Percentiles rank a stretch among this genome's conserved stretches.
Evolutionary conservation across 2,888 invertebrate species (phyloP).

Genomic region (Perizoma affinitatum): DNA sequence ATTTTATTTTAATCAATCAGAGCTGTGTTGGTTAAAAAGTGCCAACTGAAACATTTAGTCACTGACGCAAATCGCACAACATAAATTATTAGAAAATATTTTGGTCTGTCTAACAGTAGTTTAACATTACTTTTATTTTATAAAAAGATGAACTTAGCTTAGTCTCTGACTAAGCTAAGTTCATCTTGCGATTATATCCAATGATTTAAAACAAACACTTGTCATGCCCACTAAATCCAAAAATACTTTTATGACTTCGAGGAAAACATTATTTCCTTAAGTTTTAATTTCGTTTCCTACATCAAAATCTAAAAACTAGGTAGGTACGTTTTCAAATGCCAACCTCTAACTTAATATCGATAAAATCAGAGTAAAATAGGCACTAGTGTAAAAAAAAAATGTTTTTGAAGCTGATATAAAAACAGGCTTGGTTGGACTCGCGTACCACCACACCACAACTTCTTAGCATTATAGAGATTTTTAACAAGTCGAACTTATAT

Average conservation of each 20-base stretch:
- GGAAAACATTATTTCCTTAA: conserved; percentile 10
- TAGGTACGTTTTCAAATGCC: no score
- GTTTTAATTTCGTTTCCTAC: conserved; percentile 1
- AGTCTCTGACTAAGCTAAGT: conserved; percentile 41
- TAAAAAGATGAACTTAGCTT: no score
- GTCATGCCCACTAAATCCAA: conserved; percentile 20
- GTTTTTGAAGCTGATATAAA: no score
- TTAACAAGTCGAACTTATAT: no score
- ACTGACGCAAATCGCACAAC: conserved; percentile 57
- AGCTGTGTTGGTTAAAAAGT: background rate
- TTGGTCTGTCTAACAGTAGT: conserved; percentile 46
- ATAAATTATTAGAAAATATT: conserved; percentile 55
- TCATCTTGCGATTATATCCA: conserved; percentile 26
- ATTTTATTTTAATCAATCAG: background rate
- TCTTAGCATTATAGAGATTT: no score
- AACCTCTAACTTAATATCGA: no score
- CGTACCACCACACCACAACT: no score
- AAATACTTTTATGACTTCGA: conserved; percentile 24
- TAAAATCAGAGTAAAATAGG: no score
- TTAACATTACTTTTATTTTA: conserved; percentile 49
- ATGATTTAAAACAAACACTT: conserved; percentile 28
- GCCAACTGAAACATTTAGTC: conserved; percentile 43
- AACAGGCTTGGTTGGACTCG: no score
- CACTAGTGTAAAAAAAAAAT: no score
- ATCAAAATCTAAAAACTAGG: background rate